Conservation (phyloP, 2,888 invertebrate genomes). For the Cryptophagus acutangulus region DNA sequence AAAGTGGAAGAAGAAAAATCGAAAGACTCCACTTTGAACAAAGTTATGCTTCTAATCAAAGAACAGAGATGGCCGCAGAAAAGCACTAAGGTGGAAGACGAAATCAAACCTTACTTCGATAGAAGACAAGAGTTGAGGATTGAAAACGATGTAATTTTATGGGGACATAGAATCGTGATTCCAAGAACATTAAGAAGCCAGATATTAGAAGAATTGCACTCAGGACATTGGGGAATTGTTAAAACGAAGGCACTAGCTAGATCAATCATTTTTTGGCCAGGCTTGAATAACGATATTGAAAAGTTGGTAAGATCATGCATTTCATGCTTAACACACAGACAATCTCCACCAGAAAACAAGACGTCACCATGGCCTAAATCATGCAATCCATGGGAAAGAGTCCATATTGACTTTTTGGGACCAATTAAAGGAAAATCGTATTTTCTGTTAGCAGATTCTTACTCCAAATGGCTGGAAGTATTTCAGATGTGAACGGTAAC, state of each 20-base stretch:
- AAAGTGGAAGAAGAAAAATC: not conserved
- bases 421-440: constrained; percentile 6
- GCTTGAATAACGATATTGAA: constrained; percentile 11
- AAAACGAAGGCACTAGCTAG: constrained; percentile 9
- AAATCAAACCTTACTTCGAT: constrained; percentile 8
- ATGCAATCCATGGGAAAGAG: constrained; percentile 3
- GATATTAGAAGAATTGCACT: constrained; percentile 16
- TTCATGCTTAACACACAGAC: constrained; percentile 2
- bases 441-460: constrained; percentile 8
- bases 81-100: constrained; percentile 2
- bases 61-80: constrained; percentile 7
- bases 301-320: constrained; percentile 3
- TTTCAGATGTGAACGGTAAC: constrained; percentile 6
- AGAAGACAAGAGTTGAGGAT: constrained; percentile 10
- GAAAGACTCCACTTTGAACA: not conserved
- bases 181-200: constrained; percentile 9
- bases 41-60: constrained; percentile 2
- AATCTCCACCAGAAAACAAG: constrained; percentile 4
- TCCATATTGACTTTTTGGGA: constrained; percentile 8
- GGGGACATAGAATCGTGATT: constrained; percentile 12
- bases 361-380: constrained; percentile 6
- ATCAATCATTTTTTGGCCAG: constrained; percentile 10
- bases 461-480: constrained; percentile 10
- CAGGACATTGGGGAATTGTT: constrained; percentile 23
- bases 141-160: constrained; percentile 10